Percentiles rank a stretch among this genome's conserved stretches.
These are phyloP conservation scores for Melanerpes formicivorus DNA, from an alignment of 2,113 vertebrate species.

Conservation along the genomic window DNA sequence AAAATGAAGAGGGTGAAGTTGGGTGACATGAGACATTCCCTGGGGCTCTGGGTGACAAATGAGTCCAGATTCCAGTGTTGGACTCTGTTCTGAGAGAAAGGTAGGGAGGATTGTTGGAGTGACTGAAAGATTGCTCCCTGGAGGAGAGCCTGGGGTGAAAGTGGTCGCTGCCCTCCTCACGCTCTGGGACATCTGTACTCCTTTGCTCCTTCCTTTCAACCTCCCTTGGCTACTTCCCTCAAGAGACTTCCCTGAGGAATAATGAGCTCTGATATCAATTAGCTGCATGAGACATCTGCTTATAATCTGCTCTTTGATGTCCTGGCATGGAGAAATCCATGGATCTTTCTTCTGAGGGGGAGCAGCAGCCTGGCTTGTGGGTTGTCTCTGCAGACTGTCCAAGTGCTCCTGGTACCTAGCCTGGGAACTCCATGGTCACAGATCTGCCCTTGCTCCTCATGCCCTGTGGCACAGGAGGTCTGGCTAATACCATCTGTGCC, in stretches of 20 bases:
- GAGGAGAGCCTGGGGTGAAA: not conserved
- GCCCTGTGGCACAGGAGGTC: not conserved
- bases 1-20: not conserved
- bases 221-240: not conserved
- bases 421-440: not conserved
- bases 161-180: not conserved
- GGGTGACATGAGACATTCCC: not conserved
- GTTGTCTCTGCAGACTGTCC: not conserved
- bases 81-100: not conserved
- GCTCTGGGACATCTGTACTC: not conserved
- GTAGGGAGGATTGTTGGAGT: not conserved
- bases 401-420: not conserved
- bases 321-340: not conserved
- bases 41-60: not conserved
- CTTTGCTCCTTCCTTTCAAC: not conserved
- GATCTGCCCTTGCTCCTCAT: not conserved
- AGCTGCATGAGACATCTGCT: conserved; percentile 2
- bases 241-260: not conserved
- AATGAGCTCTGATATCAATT: conserved; percentile 10
- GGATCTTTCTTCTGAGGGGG: not conserved
- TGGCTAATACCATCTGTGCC: not conserved
- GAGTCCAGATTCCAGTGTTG: not conserved
- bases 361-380: not conserved
- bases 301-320: conserved; percentile 16
- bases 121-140: not conserved